Conservation (phyloP, 2,888 invertebrate genomes). For the Ophion ellenae region DNA sequence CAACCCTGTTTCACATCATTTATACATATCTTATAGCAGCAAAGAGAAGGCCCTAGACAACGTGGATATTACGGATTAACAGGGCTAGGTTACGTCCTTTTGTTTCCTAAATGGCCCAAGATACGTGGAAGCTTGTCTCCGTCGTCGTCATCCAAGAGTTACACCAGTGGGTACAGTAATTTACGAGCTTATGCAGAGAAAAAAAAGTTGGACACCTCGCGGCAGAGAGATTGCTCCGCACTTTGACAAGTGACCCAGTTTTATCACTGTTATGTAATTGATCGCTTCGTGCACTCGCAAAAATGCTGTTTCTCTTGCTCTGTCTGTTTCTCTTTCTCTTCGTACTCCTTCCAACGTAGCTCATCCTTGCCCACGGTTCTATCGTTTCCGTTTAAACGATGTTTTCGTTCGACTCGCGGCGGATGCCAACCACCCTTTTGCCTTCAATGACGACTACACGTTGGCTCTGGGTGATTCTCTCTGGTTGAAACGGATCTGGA, state of each 20-base stretch:
- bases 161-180: conserved; percentile 73
- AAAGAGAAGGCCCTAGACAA: conserved; percentile 1
- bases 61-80: not conserved
- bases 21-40: conserved; percentile 6
- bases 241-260: conserved; percentile 83
- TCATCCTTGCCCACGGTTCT: conserved; percentile 5
- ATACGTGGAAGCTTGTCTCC: not conserved
- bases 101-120: not conserved
- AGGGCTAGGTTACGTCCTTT: conserved; percentile 9
- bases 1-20: not conserved
- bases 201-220: conserved; percentile 80
- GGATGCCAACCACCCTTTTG: conserved; percentile 13
- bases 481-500: not conserved
- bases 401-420: conserved; percentile 6
- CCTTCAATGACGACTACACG: conserved; percentile 18
- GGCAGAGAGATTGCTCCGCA: conserved; percentile 77
- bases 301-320: conserved; percentile 18
- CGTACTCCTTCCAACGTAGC: conserved; percentile 1
- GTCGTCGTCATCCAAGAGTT: conserved; percentile 15
- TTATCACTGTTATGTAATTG: conserved; percentile 81
- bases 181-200: conserved; percentile 81
- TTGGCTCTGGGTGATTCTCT: not conserved
- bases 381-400: conserved; percentile 29
- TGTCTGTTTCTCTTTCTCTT: not conserved
- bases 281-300: conserved; percentile 74